Evolutionary conservation across 1,140 invertebrate species (phyloP), one percentile per base, ranked within the genome.

Genomic region (Pseudomyrmex cubaensis): DNA sequence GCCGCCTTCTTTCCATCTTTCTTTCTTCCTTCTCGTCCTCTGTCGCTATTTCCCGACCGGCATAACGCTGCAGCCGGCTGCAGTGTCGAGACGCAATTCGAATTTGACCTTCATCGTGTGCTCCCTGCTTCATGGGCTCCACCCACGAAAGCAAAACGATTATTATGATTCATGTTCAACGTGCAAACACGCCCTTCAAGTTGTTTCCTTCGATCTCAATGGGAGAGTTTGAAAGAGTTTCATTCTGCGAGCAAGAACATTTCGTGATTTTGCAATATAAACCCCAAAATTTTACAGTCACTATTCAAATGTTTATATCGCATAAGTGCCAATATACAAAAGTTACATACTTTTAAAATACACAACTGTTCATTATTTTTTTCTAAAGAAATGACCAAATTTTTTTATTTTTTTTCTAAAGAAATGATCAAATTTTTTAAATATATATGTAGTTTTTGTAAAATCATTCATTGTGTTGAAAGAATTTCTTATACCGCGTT

Each of bases 61-160:
- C 15, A 7, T 77, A 20, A n/a, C 35, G 63, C 59, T 85, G 72
- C 84, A 74, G 52, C 61, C 57, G 74, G 82, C 83, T 90, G 90
- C 82, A 84, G 66, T 73, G 63, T 25, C 62, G 62, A 84, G 86
- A 90, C 86, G 82, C 82, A 77, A 80, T 90, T 84, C 78, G 70
- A 82, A 72, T 86, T 85, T 90, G 90, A 92, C 91, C 91, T 92
- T 92, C 90, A 83, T 75, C 73, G 59, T 87, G 87, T 90, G 86
- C 86, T 90, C 87, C 70, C 72, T 85, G 50, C 56, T 35, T 35
- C 80, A 20, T 80, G 59, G 56, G 75, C 69, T 20, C 87, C 86
- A 91, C 89, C 84, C 89, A 86, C 50, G 48, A 35, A 35, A 74
- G 73, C 54, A 67, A 67, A 73, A 54, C 61, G 77, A 85, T 85